Conservation (phyloP, 1,140 invertebrate species). For the Penaeus chinensis region DNA sequence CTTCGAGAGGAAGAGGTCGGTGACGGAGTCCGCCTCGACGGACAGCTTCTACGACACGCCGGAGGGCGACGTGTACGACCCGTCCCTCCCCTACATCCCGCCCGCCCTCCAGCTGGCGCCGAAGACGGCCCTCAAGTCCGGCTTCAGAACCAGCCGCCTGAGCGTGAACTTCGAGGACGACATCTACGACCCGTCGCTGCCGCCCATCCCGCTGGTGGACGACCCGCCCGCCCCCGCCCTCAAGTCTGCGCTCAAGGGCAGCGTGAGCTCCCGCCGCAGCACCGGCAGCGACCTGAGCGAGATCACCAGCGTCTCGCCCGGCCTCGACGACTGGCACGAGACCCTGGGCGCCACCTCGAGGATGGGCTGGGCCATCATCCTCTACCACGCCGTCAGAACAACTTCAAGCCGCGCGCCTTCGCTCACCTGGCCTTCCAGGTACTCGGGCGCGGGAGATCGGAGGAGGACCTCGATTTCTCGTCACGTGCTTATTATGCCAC, state of each 20-base stretch:
- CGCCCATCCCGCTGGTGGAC: constrained; percentile 42
- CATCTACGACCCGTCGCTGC: constrained; percentile 10
- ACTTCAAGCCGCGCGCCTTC: constrained; percentile 59
- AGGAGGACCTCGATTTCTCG: too few species aligned
- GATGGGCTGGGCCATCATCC: constrained; percentile 61
- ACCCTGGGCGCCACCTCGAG: constrained; percentile 48
- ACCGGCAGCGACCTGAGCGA: neutral
- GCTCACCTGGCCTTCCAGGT: constrained; percentile 63
- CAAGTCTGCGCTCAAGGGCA: constrained; percentile 14
- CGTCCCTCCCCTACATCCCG: constrained; percentile 28
- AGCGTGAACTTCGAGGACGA: constrained; percentile 4
- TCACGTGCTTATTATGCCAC: too few species aligned
- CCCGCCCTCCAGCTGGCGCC: constrained; percentile 19
- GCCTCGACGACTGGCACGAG: constrained; percentile 60
- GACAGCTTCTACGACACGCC: neutral
- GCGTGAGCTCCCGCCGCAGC: neutral
- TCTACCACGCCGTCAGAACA: constrained; percentile 63
- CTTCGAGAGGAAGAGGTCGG: neutral
- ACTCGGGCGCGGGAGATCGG: neutral
- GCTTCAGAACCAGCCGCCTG: constrained; percentile 2
- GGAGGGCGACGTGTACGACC: constrained; percentile 7
- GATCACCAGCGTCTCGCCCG: constrained; percentile 41
- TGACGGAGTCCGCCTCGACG: neutral
- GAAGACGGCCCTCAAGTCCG: neutral
- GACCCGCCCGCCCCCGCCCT: neutral